Percentiles rank a stretch among this genome's conserved stretches.
Conservation (phyloP, 1,140 invertebrate genomes). For the Scaptomyza pallida region DNA sequence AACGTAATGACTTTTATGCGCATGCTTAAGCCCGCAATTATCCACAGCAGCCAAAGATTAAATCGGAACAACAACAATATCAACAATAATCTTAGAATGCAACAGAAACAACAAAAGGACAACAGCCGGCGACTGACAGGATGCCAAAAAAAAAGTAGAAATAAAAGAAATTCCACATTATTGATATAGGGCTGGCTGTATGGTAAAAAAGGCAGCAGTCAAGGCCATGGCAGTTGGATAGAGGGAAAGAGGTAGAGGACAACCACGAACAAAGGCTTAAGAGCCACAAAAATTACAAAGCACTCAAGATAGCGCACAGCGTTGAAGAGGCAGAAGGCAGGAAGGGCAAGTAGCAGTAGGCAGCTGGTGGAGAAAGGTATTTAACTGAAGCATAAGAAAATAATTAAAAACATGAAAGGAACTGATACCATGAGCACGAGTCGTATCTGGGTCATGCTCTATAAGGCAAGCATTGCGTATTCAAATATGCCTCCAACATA, state of each 20-base stretch:
- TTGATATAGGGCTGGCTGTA: conserved; percentile 56
- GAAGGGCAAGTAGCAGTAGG: background rate
- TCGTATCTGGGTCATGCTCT: conserved; percentile 52
- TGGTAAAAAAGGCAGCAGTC: conserved; percentile 1
- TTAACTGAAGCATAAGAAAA: conserved; percentile 74
- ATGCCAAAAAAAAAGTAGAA: conserved; percentile 27
- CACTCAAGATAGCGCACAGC: conserved; percentile 52
- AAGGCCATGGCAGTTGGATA: conserved; percentile 3
- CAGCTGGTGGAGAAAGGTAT: conserved; percentile 35
- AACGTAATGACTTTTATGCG: conserved; percentile 79
- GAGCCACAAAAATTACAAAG: conserved; percentile 76
- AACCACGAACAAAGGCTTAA: conserved; percentile 63
- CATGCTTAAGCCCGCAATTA: conserved; percentile 79
- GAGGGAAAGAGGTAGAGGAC: no score
- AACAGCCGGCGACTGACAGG: conserved; percentile 27
- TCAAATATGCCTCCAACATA: background rate
- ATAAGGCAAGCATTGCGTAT: conserved; percentile 12
- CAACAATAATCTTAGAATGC: conserved; percentile 16
- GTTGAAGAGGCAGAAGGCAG: no score
- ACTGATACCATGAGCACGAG: conserved; percentile 14
- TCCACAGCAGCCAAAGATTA: conserved; percentile 79
- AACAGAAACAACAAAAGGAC: conserved; percentile 25
- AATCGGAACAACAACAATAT: conserved; percentile 60
- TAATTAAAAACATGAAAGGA: conserved; percentile 70
- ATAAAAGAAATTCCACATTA: conserved; percentile 49